Base-by-base conservation (phyloP, 2,113 vertebrate species). In the Cyprichromis sp. region DNA sequence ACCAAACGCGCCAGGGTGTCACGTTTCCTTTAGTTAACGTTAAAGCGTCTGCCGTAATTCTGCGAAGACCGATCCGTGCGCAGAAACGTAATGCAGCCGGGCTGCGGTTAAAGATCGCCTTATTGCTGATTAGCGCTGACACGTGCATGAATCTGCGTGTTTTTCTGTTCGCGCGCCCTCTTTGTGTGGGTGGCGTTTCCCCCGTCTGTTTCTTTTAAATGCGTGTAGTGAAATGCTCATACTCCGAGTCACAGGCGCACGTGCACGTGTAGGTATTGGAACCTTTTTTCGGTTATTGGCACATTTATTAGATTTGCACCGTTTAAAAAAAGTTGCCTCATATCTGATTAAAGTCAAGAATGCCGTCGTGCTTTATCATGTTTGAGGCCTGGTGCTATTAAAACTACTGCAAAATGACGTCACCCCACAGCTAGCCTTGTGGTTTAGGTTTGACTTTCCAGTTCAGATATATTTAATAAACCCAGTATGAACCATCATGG, bases 91-190 rank as follows among this genome's bases (percentile, higher is more conserved):
- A 94, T 82, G 19, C 53, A 91, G 91, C 90, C 87, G 5, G 86
- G 71, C 92, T 93, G 94, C 9, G 92, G 95, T 94, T 83, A 87
- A 76, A 82, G 73, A 89, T 87, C 38, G 2, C 84, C 89, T 86
- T 61, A 36, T 90, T 85, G 84, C 89, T 95, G 94, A 95, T 95
- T 95, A 93, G 78, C 1, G n/a, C 16, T 86, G 94, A 92, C 83
- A 34, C 71, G 89, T 50, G 86, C 55, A 26, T 87, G 86, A 81
- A 86, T 42, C 80, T 8, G 59, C 31, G 2, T 11, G 88, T 83
- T 86, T 94, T 91, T 86, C 81, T 85, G 45, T 92, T 76, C 87
- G 90, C 88, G 9, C 86, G 89, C 21, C 36, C 7, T 89, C 71
- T 88, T 89, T 55, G 81, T 73, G 80, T 84, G 89, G 84, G 87